Evolutionary conservation across 1,140 invertebrate genomes (phyloP).

Genomic region (Periplaneta americana): DNA sequence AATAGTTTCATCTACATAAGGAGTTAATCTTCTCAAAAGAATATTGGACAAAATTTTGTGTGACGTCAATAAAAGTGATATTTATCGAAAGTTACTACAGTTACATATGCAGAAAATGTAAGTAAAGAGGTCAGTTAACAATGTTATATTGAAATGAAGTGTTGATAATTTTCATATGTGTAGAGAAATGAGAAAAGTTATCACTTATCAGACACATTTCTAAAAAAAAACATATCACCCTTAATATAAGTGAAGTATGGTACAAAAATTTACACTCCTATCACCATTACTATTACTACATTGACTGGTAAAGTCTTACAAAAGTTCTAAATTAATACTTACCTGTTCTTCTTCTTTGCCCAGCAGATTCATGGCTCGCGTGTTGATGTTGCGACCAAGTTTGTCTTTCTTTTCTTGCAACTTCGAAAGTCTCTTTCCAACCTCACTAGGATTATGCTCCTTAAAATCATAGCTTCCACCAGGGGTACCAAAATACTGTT

Average conservation of each 20-base stretch:
- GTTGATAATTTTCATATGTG: neutral
- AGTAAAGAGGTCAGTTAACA: no score
- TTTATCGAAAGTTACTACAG: no score
- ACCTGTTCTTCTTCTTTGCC: constrained; percentile 82
- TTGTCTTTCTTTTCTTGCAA: constrained; percentile 63
- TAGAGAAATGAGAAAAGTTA: neutral
- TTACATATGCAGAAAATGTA: no score
- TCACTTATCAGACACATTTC: neutral
- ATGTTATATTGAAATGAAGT: no score
- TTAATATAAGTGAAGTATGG: neutral
- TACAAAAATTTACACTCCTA: neutral
- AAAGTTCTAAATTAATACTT: constrained; percentile 20
- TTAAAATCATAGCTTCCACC: constrained; percentile 46
- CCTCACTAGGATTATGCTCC: constrained; percentile 50
- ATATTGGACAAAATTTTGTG: no score
- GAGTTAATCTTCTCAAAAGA: no score
- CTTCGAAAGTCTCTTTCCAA: constrained; percentile 51
- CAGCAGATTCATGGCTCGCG: constrained; percentile 78
- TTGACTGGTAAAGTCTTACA: neutral
- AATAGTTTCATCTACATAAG: no score
- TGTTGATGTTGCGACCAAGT: constrained; percentile 75
- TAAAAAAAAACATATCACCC: neutral
- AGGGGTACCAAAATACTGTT: constrained; percentile 68
- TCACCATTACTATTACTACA: neutral
- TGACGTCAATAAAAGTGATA: no score